Evolutionary conservation across 2,888 invertebrate genomes (phyloP), one percentile per base, ranked within the genome.

Genomic region (Embidobia sp.): DNA sequence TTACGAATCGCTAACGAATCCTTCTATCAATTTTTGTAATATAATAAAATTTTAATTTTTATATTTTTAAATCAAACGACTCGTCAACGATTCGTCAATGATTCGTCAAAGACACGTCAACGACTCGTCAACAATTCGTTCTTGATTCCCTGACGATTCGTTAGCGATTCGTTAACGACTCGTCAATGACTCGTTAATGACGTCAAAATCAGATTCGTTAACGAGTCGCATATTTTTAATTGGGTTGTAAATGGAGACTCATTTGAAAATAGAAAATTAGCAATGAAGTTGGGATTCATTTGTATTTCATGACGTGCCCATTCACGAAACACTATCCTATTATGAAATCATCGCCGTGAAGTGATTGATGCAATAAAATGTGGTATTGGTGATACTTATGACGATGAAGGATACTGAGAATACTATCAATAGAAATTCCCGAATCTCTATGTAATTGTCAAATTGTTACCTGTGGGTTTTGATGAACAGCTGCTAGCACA

Each of bases 261-360:
- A 15, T 42, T 22, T 2, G 42, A 42, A 22, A 18, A 16, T 16
- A 42, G 7, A 10, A 19, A 8, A 7, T 10, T 10, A 46, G 22
- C n/a, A 27, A 46, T 10, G 8, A 26, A 46, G n/a, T 46, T 26
- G 13, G 46, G 46, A 18, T 46, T 26, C n/a, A 26, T 11, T 46
- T 26, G 46, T 46, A 46, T 26, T 46, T 46, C 13, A 3, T 26
- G 1, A 11, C 4, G 2, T 27, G 27, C 26, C 46, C 27, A 26
- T 7, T 46, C 2, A 13, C 46, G 27, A 46, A 46, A 46, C 5
- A n/a, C 27, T 26, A 46, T 6, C 10, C 19, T 8, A 46, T 46
- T 46, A n/a, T 46, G 46, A 27, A 46, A 46, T 46, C 46, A 27
- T n/a, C 19, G 1, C 48, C 48, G 29, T 27, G 27, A 29, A 48